A percentile compares a stretch with the other conserved stretches of the same genome.
Conservation (phyloP, 2,797 vertebrate genomes). For the Petrocephalus schoutedeni region DNA sequence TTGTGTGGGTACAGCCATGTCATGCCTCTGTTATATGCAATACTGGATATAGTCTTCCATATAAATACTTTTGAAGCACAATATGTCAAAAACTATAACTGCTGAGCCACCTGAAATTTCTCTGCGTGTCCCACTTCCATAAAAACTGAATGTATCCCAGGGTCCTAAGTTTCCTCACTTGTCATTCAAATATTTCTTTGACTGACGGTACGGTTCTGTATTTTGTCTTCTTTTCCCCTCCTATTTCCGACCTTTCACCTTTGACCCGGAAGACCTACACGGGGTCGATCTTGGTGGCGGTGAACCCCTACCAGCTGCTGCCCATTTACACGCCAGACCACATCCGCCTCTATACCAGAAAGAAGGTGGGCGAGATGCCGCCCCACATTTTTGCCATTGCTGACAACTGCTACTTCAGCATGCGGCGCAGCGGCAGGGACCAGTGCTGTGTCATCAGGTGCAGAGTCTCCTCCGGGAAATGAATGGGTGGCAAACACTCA, state of each 20-base stretch:
- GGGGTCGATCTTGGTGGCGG: constrained; percentile 90
- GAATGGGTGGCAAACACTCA: neutral
- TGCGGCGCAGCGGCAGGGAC: constrained; percentile 90
- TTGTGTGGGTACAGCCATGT: neutral
- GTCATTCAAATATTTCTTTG: neutral
- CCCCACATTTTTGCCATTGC: constrained; percentile 97
- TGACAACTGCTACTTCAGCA: constrained; percentile 98
- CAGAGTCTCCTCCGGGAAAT: neutral
- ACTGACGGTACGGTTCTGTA: neutral
- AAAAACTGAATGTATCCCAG: neutral
- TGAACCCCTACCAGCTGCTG: constrained; percentile 94
- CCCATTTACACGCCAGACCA: constrained; percentile 92
- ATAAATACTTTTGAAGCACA: neutral
- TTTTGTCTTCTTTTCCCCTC: neutral
- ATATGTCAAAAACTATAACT: neutral
- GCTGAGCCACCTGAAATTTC: neutral
- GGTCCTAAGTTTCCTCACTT: neutral
- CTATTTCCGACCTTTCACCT: neutral
- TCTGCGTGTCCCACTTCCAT: neutral
- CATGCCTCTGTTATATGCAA: neutral
- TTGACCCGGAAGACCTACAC: constrained; percentile 77
- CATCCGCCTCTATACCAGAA: constrained; percentile 94
- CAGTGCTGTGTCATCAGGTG: constrained; percentile 97
- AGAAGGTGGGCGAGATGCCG: constrained; percentile 94
- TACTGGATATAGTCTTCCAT: neutral